These are phyloP conservation scores for Sturnira hondurensis DNA, from an alignment of 2,113 vertebrate genomes.

Conservation along the genomic window DNA sequence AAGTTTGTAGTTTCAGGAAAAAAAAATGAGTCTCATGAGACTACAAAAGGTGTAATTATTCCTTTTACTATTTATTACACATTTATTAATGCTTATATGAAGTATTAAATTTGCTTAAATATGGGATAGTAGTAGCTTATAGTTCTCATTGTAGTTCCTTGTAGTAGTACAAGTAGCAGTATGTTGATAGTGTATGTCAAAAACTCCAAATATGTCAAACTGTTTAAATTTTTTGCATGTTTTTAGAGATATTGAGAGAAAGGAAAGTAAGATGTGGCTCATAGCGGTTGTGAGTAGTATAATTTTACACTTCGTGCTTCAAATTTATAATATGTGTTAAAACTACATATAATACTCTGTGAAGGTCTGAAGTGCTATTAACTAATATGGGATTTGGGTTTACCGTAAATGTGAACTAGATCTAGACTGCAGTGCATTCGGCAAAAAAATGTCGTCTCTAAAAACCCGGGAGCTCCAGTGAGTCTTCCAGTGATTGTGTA, in stretches of 20 bases:
- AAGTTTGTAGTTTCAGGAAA: not conserved
- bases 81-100: not conserved
- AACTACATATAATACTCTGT: not conserved
- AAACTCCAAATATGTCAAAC: conserved; percentile 2
- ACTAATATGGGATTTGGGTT: not conserved
- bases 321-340: not conserved
- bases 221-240: not conserved
- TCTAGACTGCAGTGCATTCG: not conserved
- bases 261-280: conserved; percentile 11
- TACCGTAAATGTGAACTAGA: not conserved
- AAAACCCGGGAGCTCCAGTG: not conserved
- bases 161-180: conserved; percentile 51
- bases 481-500: not conserved
- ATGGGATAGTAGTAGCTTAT: not conserved
- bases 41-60: not conserved
- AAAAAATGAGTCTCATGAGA: not conserved
- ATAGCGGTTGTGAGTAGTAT: not conserved
- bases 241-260: conserved; percentile 28
- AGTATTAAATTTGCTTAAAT: conserved; percentile 16
- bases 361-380: not conserved
- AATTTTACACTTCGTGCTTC: conserved; percentile 22
- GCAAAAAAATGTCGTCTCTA: not conserved
- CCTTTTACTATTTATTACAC: conserved; percentile 3
- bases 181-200: conserved; percentile 31
- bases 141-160: conserved; percentile 55